Base-by-base conservation (phyloP, 2,888 invertebrate genomes). In the Meghimatium bilineatum region DNA sequence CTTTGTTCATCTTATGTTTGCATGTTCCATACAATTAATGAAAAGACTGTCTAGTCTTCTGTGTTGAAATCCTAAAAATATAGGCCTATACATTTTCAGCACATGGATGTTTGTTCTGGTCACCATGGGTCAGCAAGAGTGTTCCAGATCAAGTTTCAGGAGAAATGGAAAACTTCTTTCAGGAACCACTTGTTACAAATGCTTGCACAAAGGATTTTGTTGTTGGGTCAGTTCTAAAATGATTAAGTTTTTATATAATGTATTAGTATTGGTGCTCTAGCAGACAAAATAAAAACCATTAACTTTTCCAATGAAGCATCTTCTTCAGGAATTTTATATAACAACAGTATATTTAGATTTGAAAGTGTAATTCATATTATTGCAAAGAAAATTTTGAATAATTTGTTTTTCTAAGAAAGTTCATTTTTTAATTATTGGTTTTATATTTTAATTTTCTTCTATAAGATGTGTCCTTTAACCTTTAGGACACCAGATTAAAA, bases 61-160 rank as follows among this genome's bases (percentile, higher is more conserved):
- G n/a, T 5, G 23, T n/a, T 8, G 3, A 32, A 29, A n/a, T n/a
- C 14, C 26, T 23, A 66, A 14, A 66, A 66, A 66, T 56, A 23
- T 44, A n/a, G 5, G 12, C 44, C 5, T 44, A 34, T 72, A 26
- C 29, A 72, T 44, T 72, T 72, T 38, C 72, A 81, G 63, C 77
- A 79, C 29, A 83, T 87, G 5, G 76, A 6, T 90, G 91, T 72
- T 87, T 87, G 76, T 91, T 90, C 86, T 91, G 90, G 90, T 90
- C 90, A 78, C 89, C 90, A 20, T 91, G 91, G 91, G 89, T 90
- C 74, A 91, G 88, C 84, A 87, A 88, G 69, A 87, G 74, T 71
- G 74, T 83, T 38, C 83, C 83, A 60, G 83, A 79, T 71, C 32
- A 36, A 20, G 32, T 52, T 49, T 52, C 74, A 44, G 83, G 83